A percentile compares a stretch with the other conserved stretches of the same genome.
phyloP scores from a whole-genome alignment of 2,113 vertebrate genomes.

The Neodon shergylaensis region DNA sequence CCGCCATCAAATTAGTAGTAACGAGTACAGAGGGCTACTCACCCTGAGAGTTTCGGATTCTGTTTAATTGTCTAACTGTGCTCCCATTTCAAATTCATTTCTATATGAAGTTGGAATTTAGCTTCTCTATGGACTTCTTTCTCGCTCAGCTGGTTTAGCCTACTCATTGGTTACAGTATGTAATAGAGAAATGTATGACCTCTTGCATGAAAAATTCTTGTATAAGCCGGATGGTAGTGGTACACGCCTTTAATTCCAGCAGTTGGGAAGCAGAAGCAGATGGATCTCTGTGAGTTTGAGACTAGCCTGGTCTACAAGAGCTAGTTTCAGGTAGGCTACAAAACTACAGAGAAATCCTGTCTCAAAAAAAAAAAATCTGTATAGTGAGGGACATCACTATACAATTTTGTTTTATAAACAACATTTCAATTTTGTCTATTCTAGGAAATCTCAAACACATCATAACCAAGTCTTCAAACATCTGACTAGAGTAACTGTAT shows the following conservation, averaged over 20 bases:
- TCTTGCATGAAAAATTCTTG: background rate
- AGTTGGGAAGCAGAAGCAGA: too few species aligned
- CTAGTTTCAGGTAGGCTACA: too few species aligned
- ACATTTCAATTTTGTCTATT: conserved; percentile 6
- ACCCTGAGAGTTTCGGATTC: conserved; percentile 26
- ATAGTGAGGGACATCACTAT: background rate
- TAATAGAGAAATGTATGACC: background rate
- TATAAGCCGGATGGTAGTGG: too few species aligned
- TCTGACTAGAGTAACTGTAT: background rate
- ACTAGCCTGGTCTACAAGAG: too few species aligned
- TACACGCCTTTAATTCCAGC: too few species aligned
- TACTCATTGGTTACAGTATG: background rate
- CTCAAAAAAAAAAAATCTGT: too few species aligned
- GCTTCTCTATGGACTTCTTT: background rate
- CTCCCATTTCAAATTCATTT: conserved; percentile 38
- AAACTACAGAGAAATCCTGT: too few species aligned
- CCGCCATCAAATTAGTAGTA: conserved; percentile 21
- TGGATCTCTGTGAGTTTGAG: too few species aligned
- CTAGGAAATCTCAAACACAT: background rate
- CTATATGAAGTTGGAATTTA: conserved; percentile 17
- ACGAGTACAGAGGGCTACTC: conserved; percentile 29
- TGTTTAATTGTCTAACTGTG: conserved; percentile 17
- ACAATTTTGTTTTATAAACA: background rate
- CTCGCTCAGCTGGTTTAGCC: background rate
- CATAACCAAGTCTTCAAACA: background rate